Evolutionary conservation across 2,888 invertebrate species (phyloP).

Genomic region (Alcis repandata): DNA sequence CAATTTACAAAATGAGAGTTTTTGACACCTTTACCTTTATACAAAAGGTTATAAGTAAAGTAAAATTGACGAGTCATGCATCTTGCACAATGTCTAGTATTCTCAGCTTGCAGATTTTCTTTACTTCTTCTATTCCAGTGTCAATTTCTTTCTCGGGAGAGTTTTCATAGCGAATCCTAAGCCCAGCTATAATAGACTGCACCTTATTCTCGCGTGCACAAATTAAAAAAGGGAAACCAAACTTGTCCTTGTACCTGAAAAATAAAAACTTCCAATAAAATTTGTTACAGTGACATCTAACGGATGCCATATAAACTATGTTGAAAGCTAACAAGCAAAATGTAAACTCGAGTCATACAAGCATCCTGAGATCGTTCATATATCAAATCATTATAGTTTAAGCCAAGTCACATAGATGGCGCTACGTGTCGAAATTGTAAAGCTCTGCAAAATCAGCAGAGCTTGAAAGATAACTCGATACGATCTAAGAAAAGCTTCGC

Average conservation of each 20-base stretch:
- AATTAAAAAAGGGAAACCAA: slow-evolving; percentile 90
- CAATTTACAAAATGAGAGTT: too few species aligned
- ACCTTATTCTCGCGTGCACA: slow-evolving; percentile 89
- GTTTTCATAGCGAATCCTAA: slow-evolving; percentile 85
- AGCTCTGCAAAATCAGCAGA: too few species aligned
- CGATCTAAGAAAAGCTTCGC: too few species aligned
- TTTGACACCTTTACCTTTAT: too few species aligned
- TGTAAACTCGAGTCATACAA: too few species aligned
- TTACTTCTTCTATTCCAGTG: slow-evolving; percentile 88
- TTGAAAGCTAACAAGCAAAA: not conserved
- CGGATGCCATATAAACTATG: not conserved
- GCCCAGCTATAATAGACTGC: slow-evolving; percentile 85
- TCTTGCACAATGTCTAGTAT: slow-evolving; percentile 82
- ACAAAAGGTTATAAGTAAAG: not conserved
- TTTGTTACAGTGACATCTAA: slow-evolving; percentile 39
- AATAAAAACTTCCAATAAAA: slow-evolving; percentile 11
- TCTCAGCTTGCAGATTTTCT: slow-evolving; percentile 88
- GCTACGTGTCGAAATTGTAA: slow-evolving; percentile 21
- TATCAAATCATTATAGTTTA: slow-evolving; percentile 16
- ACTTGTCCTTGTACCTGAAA: slow-evolving; percentile 88
- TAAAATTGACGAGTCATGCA: slow-evolving; percentile 35
- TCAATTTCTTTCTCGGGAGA: slow-evolving; percentile 83
- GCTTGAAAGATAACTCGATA: too few species aligned
- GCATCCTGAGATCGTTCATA: not conserved
- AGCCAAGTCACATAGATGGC: slow-evolving; percentile 47